Percentiles rank a stretch among this genome's conserved stretches.
Evolutionary conservation across 1,140 invertebrate genomes (phyloP).

Genomic region (Spodoptera litura): DNA sequence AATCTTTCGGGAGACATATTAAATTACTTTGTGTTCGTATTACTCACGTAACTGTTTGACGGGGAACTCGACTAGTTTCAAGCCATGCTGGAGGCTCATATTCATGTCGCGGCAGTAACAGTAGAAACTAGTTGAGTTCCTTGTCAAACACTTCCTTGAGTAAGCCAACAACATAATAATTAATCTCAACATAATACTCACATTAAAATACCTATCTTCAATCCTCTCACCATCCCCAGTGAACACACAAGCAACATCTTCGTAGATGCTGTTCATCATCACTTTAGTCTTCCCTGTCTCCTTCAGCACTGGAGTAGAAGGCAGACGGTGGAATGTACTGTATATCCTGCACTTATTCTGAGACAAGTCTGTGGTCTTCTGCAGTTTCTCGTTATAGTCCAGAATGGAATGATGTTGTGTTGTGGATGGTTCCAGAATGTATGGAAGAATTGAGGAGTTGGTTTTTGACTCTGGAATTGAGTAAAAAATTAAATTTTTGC

Average conservation of each 20-base stretch:
- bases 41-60: too few species aligned
- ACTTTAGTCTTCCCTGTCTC: slow-evolving; percentile 50
- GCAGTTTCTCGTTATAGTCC: slow-evolving; percentile 74
- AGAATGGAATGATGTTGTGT: slow-evolving; percentile 62
- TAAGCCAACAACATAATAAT: too few species aligned
- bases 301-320: slow-evolving; percentile 54
- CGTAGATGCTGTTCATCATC: slow-evolving; percentile 60
- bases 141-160: too few species aligned
- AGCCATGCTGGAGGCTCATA: too few species aligned
- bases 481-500: too few species aligned
- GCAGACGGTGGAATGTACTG: slow-evolving; percentile 68
- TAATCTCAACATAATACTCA: slow-evolving; percentile 54
- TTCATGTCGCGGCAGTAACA: too few species aligned
- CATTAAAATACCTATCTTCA: slow-evolving; percentile 59
- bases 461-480: slow-evolving; percentile 63
- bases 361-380: slow-evolving; percentile 54
- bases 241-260: slow-evolving; percentile 62
- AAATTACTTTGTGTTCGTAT: too few species aligned
- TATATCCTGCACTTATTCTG: slow-evolving; percentile 70
- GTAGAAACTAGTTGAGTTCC: too few species aligned
- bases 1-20: too few species aligned
- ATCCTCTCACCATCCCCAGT: slow-evolving; percentile 32
- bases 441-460: slow-evolving; percentile 60
- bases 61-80: too few species aligned
- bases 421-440: slow-evolving; percentile 60